Evolutionary conservation across 2,113 vertebrate genomes (phyloP).

Genomic region (Microcebus ravelobensis): DNA sequence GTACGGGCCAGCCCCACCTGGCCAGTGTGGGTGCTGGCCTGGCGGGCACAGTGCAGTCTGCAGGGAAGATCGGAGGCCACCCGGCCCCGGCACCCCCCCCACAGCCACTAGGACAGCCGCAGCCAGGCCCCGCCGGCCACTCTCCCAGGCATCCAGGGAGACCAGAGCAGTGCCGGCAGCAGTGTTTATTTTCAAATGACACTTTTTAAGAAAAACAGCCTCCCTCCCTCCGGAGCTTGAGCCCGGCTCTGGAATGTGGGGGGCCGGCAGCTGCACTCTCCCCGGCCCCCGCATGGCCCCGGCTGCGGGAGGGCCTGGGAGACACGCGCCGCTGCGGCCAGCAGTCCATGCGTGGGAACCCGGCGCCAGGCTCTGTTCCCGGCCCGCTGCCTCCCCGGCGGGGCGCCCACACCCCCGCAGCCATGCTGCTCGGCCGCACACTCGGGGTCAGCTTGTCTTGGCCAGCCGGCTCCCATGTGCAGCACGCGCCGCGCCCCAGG

Average conservation of each 20-base stretch:
- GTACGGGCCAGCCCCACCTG: neutral
- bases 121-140: neutral
- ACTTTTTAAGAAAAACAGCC: constrained; percentile 73
- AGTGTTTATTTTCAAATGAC: constrained; percentile 76
- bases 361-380: constrained; percentile 6
- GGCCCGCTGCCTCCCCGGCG: neutral
- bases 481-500: neutral
- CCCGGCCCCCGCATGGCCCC: neutral
- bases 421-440: neutral
- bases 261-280: constrained; percentile 18
- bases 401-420: neutral
- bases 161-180: neutral
- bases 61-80: neutral
- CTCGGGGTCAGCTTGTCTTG: constrained; percentile 50
- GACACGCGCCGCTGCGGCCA: rapidly evolving
- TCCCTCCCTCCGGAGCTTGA: constrained; percentile 46
- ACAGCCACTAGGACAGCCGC: neutral
- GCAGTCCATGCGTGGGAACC: neutral
- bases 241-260: constrained; percentile 63
- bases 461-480: neutral
- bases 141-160: neutral
- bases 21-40: neutral
- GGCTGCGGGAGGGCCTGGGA: neutral
- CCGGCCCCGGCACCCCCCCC: neutral
- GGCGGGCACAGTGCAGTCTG: neutral